phyloP scores from a whole-genome alignment of 2,797 vertebrate genomes.

The Thamnophis elegans region DNA sequence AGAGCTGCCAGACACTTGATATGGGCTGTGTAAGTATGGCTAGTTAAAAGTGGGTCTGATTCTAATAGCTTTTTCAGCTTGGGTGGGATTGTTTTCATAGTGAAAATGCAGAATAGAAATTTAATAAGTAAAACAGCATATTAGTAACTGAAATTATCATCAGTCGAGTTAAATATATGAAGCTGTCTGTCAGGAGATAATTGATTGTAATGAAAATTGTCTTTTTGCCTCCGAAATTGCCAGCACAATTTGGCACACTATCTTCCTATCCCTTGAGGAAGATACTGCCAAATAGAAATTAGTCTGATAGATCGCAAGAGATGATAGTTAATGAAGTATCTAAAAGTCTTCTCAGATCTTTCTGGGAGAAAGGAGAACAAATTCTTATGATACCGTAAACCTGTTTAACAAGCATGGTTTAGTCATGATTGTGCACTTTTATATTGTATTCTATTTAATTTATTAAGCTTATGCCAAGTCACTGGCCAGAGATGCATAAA shows the following conservation, averaged over 20 bases:
- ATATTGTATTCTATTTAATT: neutral
- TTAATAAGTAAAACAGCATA: neutral
- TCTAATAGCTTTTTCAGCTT: neutral
- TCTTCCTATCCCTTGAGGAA: neutral
- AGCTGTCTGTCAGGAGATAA: neutral
- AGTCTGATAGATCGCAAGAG: neutral
- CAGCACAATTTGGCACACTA: neutral
- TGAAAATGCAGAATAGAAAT: neutral
- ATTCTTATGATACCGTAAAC: neutral
- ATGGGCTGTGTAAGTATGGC: slow-evolving; percentile 85
- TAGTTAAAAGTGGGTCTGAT: neutral
- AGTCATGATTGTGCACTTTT: too few species aligned
- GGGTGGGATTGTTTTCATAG: neutral
- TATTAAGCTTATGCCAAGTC: neutral
- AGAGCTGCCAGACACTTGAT: slow-evolving; percentile 85
- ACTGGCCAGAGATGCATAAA: neutral
- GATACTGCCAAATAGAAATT: neutral
- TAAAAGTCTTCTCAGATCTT: neutral
- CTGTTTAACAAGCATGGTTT: neutral
- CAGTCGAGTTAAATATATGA: neutral
- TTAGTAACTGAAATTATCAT: neutral
- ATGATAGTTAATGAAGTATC: neutral
- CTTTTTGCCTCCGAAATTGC: neutral
- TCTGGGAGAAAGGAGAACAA: neutral
- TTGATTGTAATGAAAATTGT: neutral